A percentile compares a stretch with the other conserved stretches of the same genome.
These are phyloP conservation scores for Oxyura jamaicensis DNA, from an alignment of 2,113 vertebrate genomes.

Conservation along the genomic window DNA sequence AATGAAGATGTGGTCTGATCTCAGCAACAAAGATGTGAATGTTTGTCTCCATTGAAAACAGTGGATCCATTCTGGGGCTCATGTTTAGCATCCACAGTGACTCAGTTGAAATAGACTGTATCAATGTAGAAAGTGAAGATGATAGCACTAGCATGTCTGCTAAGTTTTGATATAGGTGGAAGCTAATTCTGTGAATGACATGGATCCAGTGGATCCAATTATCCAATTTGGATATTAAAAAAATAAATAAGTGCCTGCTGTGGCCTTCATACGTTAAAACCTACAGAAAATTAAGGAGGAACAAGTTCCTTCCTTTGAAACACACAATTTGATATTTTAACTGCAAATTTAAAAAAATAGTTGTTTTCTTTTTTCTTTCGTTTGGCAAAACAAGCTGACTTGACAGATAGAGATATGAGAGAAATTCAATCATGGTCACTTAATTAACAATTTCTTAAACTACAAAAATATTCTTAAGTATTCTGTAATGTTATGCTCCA, in stretches of 20 bases:
- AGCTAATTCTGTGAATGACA: not conserved
- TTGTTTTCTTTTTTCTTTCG: not conserved
- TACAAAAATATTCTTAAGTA: not conserved
- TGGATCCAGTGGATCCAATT: not conserved
- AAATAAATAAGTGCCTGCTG: not conserved
- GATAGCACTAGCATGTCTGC: not conserved
- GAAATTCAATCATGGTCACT: not conserved
- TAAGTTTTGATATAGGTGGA: not conserved
- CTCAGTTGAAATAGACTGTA: not conserved
- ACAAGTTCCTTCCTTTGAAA: not conserved
- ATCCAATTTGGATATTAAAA: not conserved
- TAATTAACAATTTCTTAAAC: not conserved
- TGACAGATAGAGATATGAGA: not conserved
- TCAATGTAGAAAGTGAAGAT: not conserved
- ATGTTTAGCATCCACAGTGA: not conserved
- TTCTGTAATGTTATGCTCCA: not conserved
- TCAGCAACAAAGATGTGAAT: not conserved
- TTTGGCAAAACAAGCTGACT: not conserved
- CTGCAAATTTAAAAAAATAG: not conserved
- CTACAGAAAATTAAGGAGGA: not conserved
- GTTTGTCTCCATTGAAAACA: not conserved
- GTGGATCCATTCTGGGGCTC: not conserved
- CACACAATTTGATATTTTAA: not conserved
- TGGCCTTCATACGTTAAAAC: not conserved
- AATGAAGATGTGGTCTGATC: not conserved